These are phyloP conservation scores for Hucho hucho DNA, from an alignment of 2,113 vertebrate species.

Conservation along the genomic window DNA sequence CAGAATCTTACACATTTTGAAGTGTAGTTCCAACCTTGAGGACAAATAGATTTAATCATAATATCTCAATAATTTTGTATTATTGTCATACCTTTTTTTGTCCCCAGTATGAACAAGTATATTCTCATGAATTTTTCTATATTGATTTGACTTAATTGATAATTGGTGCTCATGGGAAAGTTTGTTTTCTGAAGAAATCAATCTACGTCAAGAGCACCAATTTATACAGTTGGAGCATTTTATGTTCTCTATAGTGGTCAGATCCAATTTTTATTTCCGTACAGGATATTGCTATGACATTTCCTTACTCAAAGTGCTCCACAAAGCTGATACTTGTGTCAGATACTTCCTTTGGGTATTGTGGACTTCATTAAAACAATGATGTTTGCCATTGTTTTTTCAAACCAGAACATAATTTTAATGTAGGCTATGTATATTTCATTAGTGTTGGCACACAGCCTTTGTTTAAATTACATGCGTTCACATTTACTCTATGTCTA, in stretches of 20 bases:
- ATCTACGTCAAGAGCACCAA: background rate
- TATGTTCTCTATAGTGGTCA: background rate
- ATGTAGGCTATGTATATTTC: background rate
- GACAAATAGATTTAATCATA: slow-evolving; percentile 8
- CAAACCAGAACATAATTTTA: background rate
- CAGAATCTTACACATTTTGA: background rate
- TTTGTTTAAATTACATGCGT: background rate
- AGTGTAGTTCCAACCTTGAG: background rate
- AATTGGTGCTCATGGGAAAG: background rate
- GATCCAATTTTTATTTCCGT: background rate
- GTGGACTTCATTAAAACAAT: background rate
- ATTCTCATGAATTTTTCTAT: background rate
- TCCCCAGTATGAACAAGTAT: background rate
- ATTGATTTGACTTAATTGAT: background rate
- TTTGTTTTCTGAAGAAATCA: background rate
- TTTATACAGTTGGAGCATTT: background rate
- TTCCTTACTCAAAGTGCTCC: background rate
- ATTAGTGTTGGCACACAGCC: background rate
- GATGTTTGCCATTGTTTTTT: background rate
- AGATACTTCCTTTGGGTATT: background rate
- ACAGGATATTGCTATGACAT: background rate
- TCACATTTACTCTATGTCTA: too few species aligned
- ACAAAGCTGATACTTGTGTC: slow-evolving; percentile 2
- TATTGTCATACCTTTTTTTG: background rate
- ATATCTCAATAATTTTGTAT: slow-evolving; percentile 10